phyloP scores from a whole-genome alignment of 1,140 invertebrate genomes.

The Aporrectodea caliginosa region DNA sequence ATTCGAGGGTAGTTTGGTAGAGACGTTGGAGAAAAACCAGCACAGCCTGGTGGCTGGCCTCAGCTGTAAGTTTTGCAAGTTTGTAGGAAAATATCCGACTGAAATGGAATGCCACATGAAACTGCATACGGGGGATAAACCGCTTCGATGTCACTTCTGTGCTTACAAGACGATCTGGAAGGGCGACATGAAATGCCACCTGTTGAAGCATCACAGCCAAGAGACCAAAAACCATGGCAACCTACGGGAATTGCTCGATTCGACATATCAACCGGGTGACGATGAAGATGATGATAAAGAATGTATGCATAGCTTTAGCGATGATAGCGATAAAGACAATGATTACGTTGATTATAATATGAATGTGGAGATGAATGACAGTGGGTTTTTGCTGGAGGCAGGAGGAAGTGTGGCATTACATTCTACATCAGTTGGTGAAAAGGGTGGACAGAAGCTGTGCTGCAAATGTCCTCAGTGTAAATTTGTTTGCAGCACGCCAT shows the following conservation, averaged over 20 bases:
- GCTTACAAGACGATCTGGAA: conserved; percentile 55
- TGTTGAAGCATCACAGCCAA: conserved; percentile 53
- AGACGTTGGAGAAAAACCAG: too few relatives aligned
- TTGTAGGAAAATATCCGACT: conserved; percentile 13
- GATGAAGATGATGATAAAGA: background rate
- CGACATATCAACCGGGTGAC: background rate
- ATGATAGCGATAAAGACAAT: conserved; percentile 7
- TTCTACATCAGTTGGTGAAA: too few relatives aligned
- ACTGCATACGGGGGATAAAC: conserved; percentile 59
- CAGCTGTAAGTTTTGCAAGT: too few relatives aligned
- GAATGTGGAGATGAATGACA: background rate
- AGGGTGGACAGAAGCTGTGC: too few relatives aligned
- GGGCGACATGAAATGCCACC: conserved; percentile 56
- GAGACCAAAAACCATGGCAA: conserved; percentile 11
- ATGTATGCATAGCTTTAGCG: background rate
- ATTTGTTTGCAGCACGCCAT: conserved; percentile 44
- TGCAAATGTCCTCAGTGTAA: conserved; percentile 49
- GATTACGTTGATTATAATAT: conserved; percentile 61
- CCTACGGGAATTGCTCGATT: conserved; percentile 3
- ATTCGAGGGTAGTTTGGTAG: too few relatives aligned
- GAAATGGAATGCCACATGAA: conserved; percentile 60
- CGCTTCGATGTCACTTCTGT: conserved; percentile 50
- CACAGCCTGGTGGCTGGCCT: too few relatives aligned
- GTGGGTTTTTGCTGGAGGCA: background rate
- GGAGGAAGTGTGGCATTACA: conserved; percentile 23